Evolutionary conservation across 2,113 vertebrate genomes (phyloP).

Genomic region (Murina feae): DNA sequence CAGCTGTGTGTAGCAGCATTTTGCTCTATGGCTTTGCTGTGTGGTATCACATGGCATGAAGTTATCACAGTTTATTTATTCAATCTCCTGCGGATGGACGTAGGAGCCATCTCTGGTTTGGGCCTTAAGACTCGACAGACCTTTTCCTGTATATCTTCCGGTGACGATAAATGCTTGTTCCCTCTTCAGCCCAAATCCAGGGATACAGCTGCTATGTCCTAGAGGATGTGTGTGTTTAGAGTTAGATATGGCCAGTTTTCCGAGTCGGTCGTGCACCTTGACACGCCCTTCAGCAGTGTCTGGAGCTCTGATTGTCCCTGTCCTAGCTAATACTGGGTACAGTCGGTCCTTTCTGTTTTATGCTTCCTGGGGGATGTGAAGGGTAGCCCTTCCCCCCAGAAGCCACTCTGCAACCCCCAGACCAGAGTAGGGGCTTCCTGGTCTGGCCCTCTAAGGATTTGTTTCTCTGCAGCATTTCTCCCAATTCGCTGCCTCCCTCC

Average conservation of each 20-base stretch:
- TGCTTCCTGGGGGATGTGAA: not conserved
- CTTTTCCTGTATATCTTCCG: not conserved
- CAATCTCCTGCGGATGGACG: rapidly evolving
- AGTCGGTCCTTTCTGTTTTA: not conserved
- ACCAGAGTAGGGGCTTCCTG: not conserved
- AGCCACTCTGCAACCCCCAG: not conserved
- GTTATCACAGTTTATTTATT: too few species aligned
- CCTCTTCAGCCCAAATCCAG: not conserved
- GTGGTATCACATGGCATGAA: rapidly evolving
- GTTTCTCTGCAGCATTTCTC: not conserved
- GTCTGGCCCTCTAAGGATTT: rapidly evolving
- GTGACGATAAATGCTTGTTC: not conserved
- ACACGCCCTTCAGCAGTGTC: rapidly evolving
- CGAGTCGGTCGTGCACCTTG: rapidly evolving
- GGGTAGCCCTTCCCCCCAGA: not conserved
- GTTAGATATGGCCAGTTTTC: not conserved
- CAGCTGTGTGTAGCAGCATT: rapidly evolving
- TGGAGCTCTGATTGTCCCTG: not conserved
- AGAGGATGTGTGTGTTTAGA: rapidly evolving
- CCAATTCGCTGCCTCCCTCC: not conserved
- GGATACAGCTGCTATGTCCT: not conserved
- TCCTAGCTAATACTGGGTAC: not conserved
- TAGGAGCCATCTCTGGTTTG: not conserved
- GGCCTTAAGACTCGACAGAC: not conserved
- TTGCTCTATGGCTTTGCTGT: not conserved